phyloP scores from a whole-genome alignment of 2,113 vertebrate species.

The Passer domesticus region DNA sequence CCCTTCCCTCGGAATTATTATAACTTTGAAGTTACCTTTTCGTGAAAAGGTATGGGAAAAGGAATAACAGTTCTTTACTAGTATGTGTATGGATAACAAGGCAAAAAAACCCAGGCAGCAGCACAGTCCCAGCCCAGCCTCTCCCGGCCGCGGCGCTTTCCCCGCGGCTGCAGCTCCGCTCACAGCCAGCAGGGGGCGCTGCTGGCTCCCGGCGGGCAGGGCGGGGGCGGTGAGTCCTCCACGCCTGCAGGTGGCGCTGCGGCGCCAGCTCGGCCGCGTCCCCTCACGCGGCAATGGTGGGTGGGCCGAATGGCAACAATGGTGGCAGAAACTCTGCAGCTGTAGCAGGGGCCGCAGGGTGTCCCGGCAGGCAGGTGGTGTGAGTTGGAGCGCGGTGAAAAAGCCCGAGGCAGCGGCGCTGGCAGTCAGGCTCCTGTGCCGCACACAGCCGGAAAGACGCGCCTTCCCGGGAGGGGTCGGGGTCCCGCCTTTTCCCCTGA shows the following conservation, averaged over 20 bases:
- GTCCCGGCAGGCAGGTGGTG: background rate
- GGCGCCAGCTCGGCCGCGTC: rapidly evolving
- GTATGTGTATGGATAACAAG: background rate
- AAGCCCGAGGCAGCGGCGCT: rapidly evolving
- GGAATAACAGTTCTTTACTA: background rate
- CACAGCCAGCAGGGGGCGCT: background rate
- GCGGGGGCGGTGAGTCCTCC: too few relatives aligned
- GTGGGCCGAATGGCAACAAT: rapidly evolving
- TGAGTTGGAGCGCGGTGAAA: background rate
- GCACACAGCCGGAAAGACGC: rapidly evolving
- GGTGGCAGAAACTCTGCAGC: background rate
- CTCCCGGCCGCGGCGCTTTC: background rate
- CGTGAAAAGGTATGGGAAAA: background rate
- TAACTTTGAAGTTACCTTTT: background rate
- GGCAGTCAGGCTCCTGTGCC: background rate
- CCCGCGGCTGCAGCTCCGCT: background rate
- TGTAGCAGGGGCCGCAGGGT: background rate
- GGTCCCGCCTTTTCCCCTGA: background rate
- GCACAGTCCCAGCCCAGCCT: too few relatives aligned
- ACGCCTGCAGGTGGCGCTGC: background rate
- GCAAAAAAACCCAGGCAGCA: too few relatives aligned
- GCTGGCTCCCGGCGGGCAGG: background rate
- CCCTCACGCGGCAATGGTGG: background rate
- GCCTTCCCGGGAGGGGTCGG: rapidly evolving
- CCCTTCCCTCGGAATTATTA: background rate